Percentiles rank a stretch among this genome's conserved stretches.
Conservation (phyloP, 2,888 invertebrate species). For the Odontothrips loti region DNA sequence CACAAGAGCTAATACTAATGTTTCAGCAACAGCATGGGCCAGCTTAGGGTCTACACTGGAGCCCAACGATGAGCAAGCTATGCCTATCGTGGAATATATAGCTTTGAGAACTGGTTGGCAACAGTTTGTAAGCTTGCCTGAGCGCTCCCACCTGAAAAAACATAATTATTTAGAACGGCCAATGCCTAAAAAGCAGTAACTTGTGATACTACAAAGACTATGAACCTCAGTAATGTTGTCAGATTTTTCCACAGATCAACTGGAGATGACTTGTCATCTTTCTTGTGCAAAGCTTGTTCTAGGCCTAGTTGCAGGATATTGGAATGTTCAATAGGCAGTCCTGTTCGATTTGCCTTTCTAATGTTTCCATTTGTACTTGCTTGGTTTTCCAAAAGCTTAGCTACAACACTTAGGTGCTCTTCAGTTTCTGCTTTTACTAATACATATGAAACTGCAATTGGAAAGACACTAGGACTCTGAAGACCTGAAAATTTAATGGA, state of each 20-base stretch:
- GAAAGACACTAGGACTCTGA: conserved; percentile 28
- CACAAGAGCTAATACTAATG: conserved; percentile 62
- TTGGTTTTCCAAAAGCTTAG: conserved; percentile 13
- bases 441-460: conserved; percentile 29
- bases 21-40: conserved; percentile 56
- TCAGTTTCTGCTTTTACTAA: conserved; percentile 20
- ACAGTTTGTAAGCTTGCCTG: conserved; percentile 41
- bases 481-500: conserved; percentile 16
- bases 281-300: conserved; percentile 5
- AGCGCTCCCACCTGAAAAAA: conserved; percentile 60
- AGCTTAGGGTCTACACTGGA: conserved; percentile 42
- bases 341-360: neutral
- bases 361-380: neutral
- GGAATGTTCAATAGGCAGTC: neutral
- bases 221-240: conserved; percentile 46
- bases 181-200: conserved; percentile 42
- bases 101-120: conserved; percentile 38
- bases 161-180: conserved; percentile 45
- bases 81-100: neutral
- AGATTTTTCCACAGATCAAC: conserved; percentile 51
- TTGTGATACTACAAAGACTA: conserved; percentile 40
- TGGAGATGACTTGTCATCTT: neutral
- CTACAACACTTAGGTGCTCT: conserved; percentile 27
- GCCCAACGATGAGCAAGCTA: conserved; percentile 21
- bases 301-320: neutral